Base-by-base conservation (phyloP, 2,113 vertebrate species). In the Corynorhinus townsendii region DNA sequence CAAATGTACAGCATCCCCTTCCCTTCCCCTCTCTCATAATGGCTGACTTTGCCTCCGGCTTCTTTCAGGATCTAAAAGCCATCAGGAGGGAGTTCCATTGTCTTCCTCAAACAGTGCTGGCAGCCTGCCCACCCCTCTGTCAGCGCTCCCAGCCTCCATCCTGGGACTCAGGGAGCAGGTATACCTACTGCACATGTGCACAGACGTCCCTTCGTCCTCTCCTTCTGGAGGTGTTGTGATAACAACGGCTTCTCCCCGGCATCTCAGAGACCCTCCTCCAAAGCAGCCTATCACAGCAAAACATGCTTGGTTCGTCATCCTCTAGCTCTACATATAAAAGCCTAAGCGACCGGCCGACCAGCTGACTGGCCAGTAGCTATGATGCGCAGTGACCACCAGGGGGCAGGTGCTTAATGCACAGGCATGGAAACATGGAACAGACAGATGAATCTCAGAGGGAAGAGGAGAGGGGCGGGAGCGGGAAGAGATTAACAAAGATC, bases 111-210 rank as follows among this genome's bases (percentile, higher is more conserved):
- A 40, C 19, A 76, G 75, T 54, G 30, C 26, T 62, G n/a, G 35
- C 56, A 72, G 30, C 38, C 52, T 11, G n/a, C 15, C 20, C 28
- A 28, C 40, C 30, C n/a, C 20, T 90, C 45, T 77, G 52, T 35
- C 45, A 26, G 0, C 14, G 6, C 47, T 49, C 16, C 49, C 45
- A 83, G 43, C 45, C 28, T 84, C 12, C 14, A 4, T 43, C 73
- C 35, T 77, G 43, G 40, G 38, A n/a, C 4, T 12, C 9, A 87
- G 20, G 45, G 38, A 40, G 15, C 56, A 26, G 56, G 24, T 11
- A 38, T 7, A n/a, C 49, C 35, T 30, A 2, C 4, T 7, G 33
- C 62, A 11, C 5, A 0, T 11, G n/a, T n/a, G 3, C 17, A 26
- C 22, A 45, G 30, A 49, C 24, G 11, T 49, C 68, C 33, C 49